Conservation (phyloP, 92 coral and sea anemone species). For the Phenganax marumi region DNA sequence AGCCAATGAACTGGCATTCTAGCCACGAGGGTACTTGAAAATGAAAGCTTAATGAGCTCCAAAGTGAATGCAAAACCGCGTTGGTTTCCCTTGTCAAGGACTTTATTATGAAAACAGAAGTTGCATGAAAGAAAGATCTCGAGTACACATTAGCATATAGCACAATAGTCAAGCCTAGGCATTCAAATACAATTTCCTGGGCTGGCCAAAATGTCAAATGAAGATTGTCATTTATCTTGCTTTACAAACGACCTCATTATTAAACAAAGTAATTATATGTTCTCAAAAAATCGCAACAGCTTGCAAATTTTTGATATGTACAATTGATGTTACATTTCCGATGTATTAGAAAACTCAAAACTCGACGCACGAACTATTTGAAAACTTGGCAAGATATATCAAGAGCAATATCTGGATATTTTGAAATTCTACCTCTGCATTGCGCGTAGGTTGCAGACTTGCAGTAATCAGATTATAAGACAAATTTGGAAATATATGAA, state of each 20-base stretch:
- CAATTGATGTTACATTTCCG: neutral
- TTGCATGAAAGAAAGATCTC: neutral
- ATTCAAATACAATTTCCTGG: slow-evolving; percentile 17
- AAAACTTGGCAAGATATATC: neutral
- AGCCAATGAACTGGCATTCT: slow-evolving; percentile 20
- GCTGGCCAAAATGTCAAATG: neutral
- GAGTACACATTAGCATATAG: slow-evolving; percentile 2
- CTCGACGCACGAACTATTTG: slow-evolving; percentile 1
- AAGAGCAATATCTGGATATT: neutral
- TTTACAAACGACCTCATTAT: neutral
- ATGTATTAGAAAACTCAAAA: neutral
- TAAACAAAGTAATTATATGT: neutral
- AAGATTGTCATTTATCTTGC: neutral
- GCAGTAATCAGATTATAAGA: neutral
- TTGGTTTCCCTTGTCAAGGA: neutral
- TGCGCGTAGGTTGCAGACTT: neutral
- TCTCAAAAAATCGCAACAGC: neutral
- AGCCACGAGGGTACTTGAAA: slow-evolving; percentile 9
- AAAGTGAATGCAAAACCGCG: slow-evolving; percentile 16
- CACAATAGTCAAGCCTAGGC: neutral
- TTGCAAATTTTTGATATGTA: too few relatives aligned
- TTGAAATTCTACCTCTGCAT: neutral
- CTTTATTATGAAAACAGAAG: slow-evolving; percentile 23
- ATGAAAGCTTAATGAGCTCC: slow-evolving; percentile 6
- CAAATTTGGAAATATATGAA: neutral